These are phyloP conservation scores for Pampus argenteus DNA, from an alignment of 2,797 vertebrate genomes.

Conservation along the genomic window DNA sequence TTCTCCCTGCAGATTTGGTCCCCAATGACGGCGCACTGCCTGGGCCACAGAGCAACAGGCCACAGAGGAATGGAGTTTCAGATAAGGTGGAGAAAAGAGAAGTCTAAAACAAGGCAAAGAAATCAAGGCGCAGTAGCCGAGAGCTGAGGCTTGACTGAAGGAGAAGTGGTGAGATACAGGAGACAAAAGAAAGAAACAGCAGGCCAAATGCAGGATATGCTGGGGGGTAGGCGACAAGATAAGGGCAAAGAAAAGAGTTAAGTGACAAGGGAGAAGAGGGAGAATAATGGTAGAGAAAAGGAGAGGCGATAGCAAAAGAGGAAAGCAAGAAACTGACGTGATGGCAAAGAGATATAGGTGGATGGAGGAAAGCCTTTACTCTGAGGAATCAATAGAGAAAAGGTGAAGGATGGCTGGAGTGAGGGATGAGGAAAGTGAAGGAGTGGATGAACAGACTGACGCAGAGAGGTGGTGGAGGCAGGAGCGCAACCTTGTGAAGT, in stretches of 20 bases:
- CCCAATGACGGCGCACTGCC: slow-evolving; percentile 44
- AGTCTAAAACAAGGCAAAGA: slow-evolving; percentile 46
- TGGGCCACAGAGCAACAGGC: slow-evolving; percentile 59
- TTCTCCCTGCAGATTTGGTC: slow-evolving; percentile 67
- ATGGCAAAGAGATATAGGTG: slow-evolving; percentile 64
- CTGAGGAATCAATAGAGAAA: slow-evolving; percentile 66
- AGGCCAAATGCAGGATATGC: slow-evolving; percentile 46
- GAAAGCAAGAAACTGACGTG: slow-evolving; percentile 54
- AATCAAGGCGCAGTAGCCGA: slow-evolving; percentile 43
- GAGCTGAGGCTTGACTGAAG: slow-evolving; percentile 67
- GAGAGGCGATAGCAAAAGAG: slow-evolving; percentile 55
- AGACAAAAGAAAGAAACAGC: slow-evolving; percentile 63
- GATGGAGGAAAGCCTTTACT: slow-evolving; percentile 64
- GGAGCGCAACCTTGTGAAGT: slow-evolving; percentile 80
- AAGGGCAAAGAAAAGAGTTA: slow-evolving; percentile 64
- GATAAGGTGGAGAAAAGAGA: slow-evolving; percentile 51
- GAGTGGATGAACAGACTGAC: slow-evolving; percentile 63
- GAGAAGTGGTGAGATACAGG: slow-evolving; percentile 66
- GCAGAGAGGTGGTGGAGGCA: slow-evolving; percentile 66
- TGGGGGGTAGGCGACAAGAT: slow-evolving; percentile 71
- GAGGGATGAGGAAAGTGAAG: slow-evolving; percentile 63
- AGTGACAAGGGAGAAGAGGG: slow-evolving; percentile 64
- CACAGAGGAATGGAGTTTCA: slow-evolving; percentile 54
- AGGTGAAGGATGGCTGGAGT: slow-evolving; percentile 69
- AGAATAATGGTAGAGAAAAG: slow-evolving; percentile 56